phyloP scores from a whole-genome alignment of 2,888 invertebrate genomes.

The Galeruca laticollis region DNA sequence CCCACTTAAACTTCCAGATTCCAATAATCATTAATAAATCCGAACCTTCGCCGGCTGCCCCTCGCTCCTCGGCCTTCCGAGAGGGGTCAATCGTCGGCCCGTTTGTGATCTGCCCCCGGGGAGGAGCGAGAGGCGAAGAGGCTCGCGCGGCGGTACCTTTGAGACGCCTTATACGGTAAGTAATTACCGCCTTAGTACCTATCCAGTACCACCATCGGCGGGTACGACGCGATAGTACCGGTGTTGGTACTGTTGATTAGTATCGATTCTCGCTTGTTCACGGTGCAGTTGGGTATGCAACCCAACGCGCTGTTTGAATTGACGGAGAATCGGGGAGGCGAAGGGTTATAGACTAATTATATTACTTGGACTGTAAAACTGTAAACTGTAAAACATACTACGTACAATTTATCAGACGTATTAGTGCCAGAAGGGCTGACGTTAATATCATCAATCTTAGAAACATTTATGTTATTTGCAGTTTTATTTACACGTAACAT shows the following conservation, averaged over 20 bases:
- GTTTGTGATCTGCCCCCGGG: conserved; percentile 55
- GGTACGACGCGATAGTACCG: conserved; percentile 10
- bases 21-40: conserved; percentile 62
- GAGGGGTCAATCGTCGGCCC: conserved; percentile 54
- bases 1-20: conserved; percentile 36
- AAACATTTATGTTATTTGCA: too few relatives aligned
- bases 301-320: background rate
- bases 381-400: too few relatives aligned
- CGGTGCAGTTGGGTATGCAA: conserved; percentile 13
- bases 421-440: too few relatives aligned
- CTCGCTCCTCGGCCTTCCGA: background rate
- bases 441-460: too few relatives aligned
- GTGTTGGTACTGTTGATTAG: conserved; percentile 22
- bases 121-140: conserved; percentile 54
- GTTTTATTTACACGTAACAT: too few relatives aligned
- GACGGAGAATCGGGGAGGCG: background rate
- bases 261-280: background rate
- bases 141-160: conserved; percentile 65
- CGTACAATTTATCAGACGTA: too few relatives aligned
- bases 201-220: conserved; percentile 21
- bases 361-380: too few relatives aligned
- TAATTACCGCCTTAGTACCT: conserved; percentile 62
- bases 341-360: background rate
- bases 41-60: background rate
- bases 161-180: conserved; percentile 65